Conservation (phyloP, 2,113 vertebrate genomes). For the Hippocampus zosterae region DNA sequence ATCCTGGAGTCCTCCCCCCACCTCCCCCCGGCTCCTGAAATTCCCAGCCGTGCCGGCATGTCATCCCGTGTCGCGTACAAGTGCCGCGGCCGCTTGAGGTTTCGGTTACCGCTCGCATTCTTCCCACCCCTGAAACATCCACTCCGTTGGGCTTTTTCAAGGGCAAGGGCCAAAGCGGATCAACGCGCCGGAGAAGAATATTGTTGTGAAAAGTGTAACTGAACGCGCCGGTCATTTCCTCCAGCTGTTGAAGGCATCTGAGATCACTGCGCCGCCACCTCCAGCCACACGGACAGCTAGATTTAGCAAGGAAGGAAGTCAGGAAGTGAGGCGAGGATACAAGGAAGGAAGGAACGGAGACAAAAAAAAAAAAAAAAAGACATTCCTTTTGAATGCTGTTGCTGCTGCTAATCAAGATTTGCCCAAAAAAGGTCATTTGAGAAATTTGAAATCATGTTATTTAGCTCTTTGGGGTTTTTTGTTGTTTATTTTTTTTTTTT, state of each 20-base stretch:
- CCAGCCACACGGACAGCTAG: constrained; percentile 15
- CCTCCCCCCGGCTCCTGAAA: constrained; percentile 48
- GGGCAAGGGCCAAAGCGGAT: constrained; percentile 27
- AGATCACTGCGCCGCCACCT: constrained; percentile 23
- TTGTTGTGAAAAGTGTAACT: constrained; percentile 39
- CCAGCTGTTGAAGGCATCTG: constrained; percentile 49
- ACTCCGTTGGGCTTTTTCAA: constrained; percentile 18
- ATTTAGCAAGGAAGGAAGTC: constrained; percentile 33
- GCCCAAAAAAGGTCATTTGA: background rate
- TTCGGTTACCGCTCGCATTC: constrained; percentile 50
- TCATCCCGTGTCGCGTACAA: constrained; percentile 35
- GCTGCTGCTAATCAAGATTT: constrained; percentile 11
- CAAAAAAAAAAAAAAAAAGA: constrained; percentile 11
- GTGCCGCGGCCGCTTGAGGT: constrained; percentile 25
- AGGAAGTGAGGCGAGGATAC: constrained; percentile 49
- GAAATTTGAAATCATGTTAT: background rate
- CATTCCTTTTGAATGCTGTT: constrained; percentile 31
- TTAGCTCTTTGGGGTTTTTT: background rate
- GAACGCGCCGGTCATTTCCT: constrained; percentile 58
- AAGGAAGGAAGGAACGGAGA: constrained; percentile 39
- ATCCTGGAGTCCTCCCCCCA: constrained; percentile 44
- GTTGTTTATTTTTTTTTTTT: too few species aligned
- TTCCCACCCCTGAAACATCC: constrained; percentile 27
- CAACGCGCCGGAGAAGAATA: constrained; percentile 23
- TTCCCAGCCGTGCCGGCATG: constrained; percentile 51